Percentiles rank a stretch among this genome's conserved stretches.
Evolutionary conservation across 2,888 invertebrate species (phyloP).

Genomic region (Malthinus seriepunctatus): DNA sequence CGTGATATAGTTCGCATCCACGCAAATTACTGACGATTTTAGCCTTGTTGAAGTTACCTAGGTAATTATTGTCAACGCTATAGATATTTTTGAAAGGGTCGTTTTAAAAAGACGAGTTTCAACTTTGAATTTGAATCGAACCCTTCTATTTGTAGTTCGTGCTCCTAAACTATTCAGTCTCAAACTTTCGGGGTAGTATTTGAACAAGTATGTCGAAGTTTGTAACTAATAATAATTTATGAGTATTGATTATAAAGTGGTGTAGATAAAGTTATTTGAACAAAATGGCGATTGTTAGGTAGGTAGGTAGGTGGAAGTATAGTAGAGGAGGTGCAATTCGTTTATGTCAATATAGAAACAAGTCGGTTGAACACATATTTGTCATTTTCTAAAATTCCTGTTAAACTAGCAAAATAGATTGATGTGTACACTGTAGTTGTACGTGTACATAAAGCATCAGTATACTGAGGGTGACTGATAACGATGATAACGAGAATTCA

Average conservation of each 20-base stretch:
- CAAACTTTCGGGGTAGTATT: not conserved
- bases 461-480: constrained; percentile 2
- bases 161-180: too few species aligned
- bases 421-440: constrained; percentile 6
- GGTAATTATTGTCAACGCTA: too few species aligned
- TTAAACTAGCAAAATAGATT: constrained; percentile 9
- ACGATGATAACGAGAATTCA: constrained; percentile 8
- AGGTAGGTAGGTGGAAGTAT: not conserved
- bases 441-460: not conserved
- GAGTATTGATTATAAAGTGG: not conserved
- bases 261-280: too few species aligned
- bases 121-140: too few species aligned
- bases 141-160: too few species aligned
- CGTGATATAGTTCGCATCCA: too few species aligned
- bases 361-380: constrained; percentile 17
- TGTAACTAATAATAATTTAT: not conserved
- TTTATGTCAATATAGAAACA: constrained; percentile 6
- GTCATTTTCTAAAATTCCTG: constrained; percentile 7
- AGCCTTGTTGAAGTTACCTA: too few species aligned
- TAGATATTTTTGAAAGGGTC: too few species aligned
- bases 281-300: not conserved
- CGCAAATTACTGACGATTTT: too few species aligned
- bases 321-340: constrained; percentile 1
- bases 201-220: not conserved
- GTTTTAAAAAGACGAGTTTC: too few species aligned